A percentile compares a stretch with the other conserved stretches of the same genome.
Conservation (phyloP, 2,113 vertebrate species). For the Etheostoma spectabile region DNA sequence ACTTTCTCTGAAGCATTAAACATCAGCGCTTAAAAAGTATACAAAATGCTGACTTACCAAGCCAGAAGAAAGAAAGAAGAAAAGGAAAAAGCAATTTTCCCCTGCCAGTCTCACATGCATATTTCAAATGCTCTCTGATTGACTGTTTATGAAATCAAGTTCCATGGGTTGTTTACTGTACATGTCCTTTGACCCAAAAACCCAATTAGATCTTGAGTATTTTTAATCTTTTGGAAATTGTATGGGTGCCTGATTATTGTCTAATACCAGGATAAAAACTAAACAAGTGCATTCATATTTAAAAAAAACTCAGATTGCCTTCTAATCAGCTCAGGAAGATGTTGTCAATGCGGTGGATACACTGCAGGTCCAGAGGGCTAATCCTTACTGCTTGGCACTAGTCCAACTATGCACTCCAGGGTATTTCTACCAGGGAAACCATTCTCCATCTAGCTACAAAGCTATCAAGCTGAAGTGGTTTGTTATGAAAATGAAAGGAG, state of each 20-base stretch:
- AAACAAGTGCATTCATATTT: constrained; percentile 73
- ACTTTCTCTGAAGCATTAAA: constrained; percentile 23
- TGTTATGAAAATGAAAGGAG: constrained; percentile 60
- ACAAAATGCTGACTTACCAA: neutral
- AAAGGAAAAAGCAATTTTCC: neutral
- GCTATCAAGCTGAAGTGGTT: constrained; percentile 50
- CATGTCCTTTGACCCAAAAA: constrained; percentile 62
- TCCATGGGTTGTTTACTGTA: constrained; percentile 18
- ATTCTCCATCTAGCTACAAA: constrained; percentile 28
- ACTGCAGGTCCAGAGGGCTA: constrained; percentile 49
- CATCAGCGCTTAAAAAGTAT: neutral
- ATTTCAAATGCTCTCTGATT: constrained; percentile 54
- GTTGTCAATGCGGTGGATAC: constrained; percentile 65
- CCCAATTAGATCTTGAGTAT: constrained; percentile 41
- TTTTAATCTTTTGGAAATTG: constrained; percentile 67
- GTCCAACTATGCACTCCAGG: constrained; percentile 69
- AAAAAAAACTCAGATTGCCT: constrained; percentile 60
- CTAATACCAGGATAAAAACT: constrained; percentile 64
- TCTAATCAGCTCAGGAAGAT: constrained; percentile 72
- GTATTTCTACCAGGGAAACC: constrained; percentile 49
- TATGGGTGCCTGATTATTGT: constrained; percentile 47
- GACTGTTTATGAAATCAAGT: constrained; percentile 47
- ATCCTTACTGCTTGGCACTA: constrained; percentile 69
- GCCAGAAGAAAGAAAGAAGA: constrained; percentile 5
- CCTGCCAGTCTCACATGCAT: constrained; percentile 34